Conservation (phyloP, 1,140 invertebrate species). For the Nautilus pompilius region DNA sequence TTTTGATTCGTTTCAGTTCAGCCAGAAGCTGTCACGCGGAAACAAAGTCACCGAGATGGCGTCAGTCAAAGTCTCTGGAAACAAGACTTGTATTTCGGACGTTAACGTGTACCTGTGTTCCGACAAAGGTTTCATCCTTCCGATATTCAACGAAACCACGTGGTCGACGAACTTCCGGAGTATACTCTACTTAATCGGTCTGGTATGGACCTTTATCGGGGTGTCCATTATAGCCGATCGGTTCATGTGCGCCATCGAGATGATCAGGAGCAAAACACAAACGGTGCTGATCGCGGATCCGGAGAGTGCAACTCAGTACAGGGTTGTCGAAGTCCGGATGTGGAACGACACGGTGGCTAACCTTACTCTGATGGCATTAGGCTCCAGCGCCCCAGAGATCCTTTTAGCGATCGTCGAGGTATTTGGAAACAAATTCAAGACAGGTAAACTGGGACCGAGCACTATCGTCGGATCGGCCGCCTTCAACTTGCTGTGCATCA, state of each 20-base stretch:
- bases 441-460: conserved; percentile 53
- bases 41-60: too few relatives aligned
- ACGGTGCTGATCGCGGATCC: conserved; percentile 39
- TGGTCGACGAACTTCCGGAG: conserved; percentile 37
- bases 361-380: conserved; percentile 60
- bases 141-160: too few relatives aligned
- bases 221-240: conserved; percentile 63
- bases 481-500: conserved; percentile 58
- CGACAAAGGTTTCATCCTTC: too few relatives aligned
- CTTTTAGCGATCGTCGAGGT: conserved; percentile 58
- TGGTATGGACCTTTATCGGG: conserved; percentile 47
- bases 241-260: conserved; percentile 66
- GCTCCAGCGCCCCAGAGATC: conserved; percentile 60
- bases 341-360: conserved; percentile 62
- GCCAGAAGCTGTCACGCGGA: too few relatives aligned
- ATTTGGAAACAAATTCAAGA: conserved; percentile 35
- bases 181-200: conserved; percentile 39
- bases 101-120: too few relatives aligned
- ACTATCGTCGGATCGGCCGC: conserved; percentile 61
- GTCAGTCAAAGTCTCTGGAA: too few relatives aligned
- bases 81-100: too few relatives aligned
- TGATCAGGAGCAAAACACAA: conserved; percentile 45
- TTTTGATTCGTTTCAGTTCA: too few relatives aligned
- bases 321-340: conserved; percentile 48
- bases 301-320: conserved; percentile 38